These are phyloP conservation scores for Pluvianellus socialis DNA, from an alignment of 2,113 vertebrate species.

Conservation along the genomic window DNA sequence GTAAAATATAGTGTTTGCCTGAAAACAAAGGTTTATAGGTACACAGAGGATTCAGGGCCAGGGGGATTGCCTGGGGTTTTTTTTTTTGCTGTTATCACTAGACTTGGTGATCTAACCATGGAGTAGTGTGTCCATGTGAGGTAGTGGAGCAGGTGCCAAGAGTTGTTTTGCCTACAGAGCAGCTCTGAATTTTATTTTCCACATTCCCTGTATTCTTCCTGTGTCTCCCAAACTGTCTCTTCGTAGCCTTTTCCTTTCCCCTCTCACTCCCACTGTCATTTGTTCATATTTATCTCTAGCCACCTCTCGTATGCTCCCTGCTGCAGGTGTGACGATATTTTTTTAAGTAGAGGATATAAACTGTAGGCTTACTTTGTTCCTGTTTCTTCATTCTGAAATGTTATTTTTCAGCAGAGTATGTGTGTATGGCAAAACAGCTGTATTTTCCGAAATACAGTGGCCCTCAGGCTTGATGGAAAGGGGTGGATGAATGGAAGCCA, in stretches of 20 bases:
- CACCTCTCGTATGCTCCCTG: not conserved
- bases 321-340: not conserved
- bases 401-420: not conserved
- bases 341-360: not conserved
- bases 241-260: not conserved
- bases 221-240: not conserved
- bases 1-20: not conserved
- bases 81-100: not conserved
- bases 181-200: not conserved
- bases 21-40: not conserved
- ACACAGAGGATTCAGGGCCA: rapidly evolving
- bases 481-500: not conserved
- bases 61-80: not conserved
- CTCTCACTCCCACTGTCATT: not conserved
- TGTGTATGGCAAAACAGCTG: not conserved
- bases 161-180: not conserved
- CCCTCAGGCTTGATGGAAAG: not conserved
- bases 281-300: too few relatives aligned
- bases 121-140: not conserved
- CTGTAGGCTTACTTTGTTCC: not conserved
- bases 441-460: not conserved
- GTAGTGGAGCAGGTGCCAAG: not conserved
- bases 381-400: not conserved
- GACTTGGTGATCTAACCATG: not conserved
- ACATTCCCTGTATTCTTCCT: not conserved